Evolutionary conservation across 1,140 invertebrate species (phyloP).

Genomic region (Ladona fulva): DNA sequence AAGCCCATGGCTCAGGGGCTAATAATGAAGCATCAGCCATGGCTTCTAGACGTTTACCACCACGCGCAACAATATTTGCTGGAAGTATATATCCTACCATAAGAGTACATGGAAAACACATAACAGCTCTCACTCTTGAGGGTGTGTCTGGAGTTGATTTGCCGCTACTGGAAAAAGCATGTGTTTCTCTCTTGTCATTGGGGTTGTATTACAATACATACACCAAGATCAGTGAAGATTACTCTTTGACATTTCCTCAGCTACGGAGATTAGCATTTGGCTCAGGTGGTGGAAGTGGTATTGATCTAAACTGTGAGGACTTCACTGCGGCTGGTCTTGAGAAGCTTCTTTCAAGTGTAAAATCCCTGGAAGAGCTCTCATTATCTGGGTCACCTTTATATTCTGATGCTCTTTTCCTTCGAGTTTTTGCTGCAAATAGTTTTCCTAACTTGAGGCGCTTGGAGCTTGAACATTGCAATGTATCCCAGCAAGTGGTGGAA

Average conservation of each 20-base stretch:
- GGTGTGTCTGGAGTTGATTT: slow-evolving; percentile 19
- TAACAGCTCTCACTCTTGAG: slow-evolving; percentile 19
- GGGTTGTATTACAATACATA: slow-evolving; percentile 23
- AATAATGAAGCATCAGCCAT: background rate
- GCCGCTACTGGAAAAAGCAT: slow-evolving; percentile 14
- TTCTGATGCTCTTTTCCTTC: slow-evolving; percentile 18
- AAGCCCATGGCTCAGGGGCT: background rate
- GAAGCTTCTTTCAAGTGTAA: slow-evolving; percentile 17
- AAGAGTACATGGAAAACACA: slow-evolving; percentile 15
- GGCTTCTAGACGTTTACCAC: background rate
- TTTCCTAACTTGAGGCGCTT: slow-evolving; percentile 20
- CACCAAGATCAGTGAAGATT: background rate
- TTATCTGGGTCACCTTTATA: slow-evolving; percentile 20
- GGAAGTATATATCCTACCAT: slow-evolving; percentile 21
- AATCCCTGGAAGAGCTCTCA: slow-evolving; percentile 19
- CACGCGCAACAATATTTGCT: slow-evolving; percentile 3
- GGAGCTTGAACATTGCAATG: slow-evolving; percentile 23
- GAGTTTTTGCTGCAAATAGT: slow-evolving; percentile 18
- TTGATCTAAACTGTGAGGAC: slow-evolving; percentile 15
- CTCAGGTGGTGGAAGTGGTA: slow-evolving; percentile 17
- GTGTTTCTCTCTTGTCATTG: slow-evolving; percentile 16
- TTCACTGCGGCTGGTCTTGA: slow-evolving; percentile 19
- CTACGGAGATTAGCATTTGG: slow-evolving; percentile 20
- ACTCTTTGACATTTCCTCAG: slow-evolving; percentile 18
- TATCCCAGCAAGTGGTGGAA: slow-evolving; percentile 20